phyloP scores from a whole-genome alignment of 2,797 vertebrate species.

The Garrulus glandarius region DNA sequence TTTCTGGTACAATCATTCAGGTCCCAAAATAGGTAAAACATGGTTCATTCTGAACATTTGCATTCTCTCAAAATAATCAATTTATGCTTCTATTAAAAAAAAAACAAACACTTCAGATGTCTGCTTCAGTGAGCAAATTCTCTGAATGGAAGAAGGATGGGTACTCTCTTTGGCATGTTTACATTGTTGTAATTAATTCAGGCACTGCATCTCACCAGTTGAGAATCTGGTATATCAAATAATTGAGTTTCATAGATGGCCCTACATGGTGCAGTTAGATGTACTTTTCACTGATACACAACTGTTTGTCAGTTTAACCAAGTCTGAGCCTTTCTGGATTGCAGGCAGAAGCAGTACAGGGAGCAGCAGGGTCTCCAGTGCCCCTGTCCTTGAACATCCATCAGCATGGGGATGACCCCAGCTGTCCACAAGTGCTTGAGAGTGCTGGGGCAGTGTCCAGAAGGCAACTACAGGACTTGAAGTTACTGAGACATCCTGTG shows the following conservation, averaged over 20 bases:
- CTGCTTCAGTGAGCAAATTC: not conserved
- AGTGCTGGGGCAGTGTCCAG: not conserved
- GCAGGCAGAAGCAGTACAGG: not conserved
- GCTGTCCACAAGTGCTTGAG: not conserved
- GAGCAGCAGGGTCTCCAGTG: not conserved
- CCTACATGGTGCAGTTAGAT: not conserved
- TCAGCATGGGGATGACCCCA: accelerated
- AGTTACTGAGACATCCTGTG: not conserved
- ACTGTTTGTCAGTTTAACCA: not conserved
- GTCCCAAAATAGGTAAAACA: not conserved
- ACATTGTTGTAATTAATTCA: not conserved
- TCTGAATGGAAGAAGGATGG: not conserved
- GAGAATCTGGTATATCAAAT: not conserved
- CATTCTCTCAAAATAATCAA: not conserved
- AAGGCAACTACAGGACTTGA: not conserved
- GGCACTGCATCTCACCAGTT: not conserved
- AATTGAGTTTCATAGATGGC: slow-evolving; percentile 18
- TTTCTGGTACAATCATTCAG: not conserved
- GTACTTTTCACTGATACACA: not conserved
- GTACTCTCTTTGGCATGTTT: not conserved
- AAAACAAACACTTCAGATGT: not conserved
- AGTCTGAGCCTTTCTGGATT: not conserved
- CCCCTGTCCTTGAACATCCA: not conserved
- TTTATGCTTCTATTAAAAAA: not conserved
- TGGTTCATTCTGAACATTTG: not conserved